Conservation (phyloP, 2,888 invertebrate species). For the Dryobota labecula region DNA sequence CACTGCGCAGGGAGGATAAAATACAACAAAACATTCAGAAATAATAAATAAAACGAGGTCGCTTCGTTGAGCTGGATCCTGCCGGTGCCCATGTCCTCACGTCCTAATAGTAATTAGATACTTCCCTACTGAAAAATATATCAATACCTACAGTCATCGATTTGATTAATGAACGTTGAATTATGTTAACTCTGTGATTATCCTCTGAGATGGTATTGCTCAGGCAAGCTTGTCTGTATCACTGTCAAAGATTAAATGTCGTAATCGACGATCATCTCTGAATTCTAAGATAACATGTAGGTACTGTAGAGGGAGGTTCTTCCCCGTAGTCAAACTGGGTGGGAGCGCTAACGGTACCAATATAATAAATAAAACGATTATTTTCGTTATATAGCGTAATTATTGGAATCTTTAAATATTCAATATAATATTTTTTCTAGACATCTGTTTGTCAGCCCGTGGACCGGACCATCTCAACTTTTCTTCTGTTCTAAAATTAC, state of each 20-base stretch:
- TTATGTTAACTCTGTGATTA: not conserved
- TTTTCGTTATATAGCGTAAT: no score
- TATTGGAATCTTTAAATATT: no score
- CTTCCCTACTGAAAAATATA: not conserved
- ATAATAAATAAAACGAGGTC: not conserved
- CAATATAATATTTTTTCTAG: no score
- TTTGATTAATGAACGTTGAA: not conserved
- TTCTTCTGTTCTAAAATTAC: no score
- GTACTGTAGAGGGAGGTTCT: no score
- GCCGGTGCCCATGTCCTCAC: not conserved
- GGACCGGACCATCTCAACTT: no score
- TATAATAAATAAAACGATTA: no score
- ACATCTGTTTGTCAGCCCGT: no score
- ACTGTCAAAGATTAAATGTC: constrained; percentile 12
- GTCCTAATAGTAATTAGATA: not conserved
- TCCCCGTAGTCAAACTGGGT: no score
- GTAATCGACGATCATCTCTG: constrained; percentile 5
- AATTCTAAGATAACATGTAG: not conserved
- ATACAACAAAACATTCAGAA: not conserved
- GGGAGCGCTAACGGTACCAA: no score
- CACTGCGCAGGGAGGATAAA: not conserved
- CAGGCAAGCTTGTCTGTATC: not conserved
- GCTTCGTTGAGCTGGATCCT: not conserved
- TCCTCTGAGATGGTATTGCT: not conserved
- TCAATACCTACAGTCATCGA: no score